Conservation (phyloP, 2,113 vertebrate genomes). For the Zosterops hypoxanthus region DNA sequence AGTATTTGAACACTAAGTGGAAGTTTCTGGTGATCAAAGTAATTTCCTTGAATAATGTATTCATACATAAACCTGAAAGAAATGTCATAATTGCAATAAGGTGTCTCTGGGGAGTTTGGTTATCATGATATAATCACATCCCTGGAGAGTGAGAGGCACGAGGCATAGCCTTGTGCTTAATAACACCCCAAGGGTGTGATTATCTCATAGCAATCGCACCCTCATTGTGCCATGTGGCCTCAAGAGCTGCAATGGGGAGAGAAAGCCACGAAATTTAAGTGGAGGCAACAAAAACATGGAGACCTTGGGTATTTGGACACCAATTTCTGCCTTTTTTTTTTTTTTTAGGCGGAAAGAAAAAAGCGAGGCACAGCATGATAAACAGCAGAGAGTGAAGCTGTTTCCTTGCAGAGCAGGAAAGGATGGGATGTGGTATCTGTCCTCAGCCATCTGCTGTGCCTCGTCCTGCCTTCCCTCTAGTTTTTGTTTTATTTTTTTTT, state of each 20-base stretch:
- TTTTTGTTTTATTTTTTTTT: neutral
- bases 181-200: constrained; percentile 70
- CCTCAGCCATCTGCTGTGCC: constrained; percentile 59
- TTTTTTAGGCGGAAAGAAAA: neutral
- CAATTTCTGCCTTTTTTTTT: neutral
- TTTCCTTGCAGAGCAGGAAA: constrained; percentile 40
- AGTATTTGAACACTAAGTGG: constrained; percentile 70
- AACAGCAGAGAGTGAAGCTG: constrained; percentile 54
- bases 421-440: constrained; percentile 50
- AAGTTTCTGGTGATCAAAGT: constrained; percentile 74
- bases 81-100: constrained; percentile 74
- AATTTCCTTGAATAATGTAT: constrained; percentile 71
- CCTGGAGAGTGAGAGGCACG: constrained; percentile 24
- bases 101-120: constrained; percentile 66
- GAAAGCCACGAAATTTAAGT: neutral
- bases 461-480: constrained; percentile 13
- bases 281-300: neutral
- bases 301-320: neutral
- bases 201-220: constrained; percentile 55
- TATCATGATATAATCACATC: constrained; percentile 71
- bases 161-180: constrained; percentile 70
- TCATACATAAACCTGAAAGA: constrained; percentile 73
- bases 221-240: constrained; percentile 57
- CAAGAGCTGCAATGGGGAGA: neutral
- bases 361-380: neutral